Evolutionary conservation across 2,113 vertebrate genomes (phyloP), one percentile per base, ranked within the genome.

Genomic region (Brachypteracias leptosomus): DNA sequence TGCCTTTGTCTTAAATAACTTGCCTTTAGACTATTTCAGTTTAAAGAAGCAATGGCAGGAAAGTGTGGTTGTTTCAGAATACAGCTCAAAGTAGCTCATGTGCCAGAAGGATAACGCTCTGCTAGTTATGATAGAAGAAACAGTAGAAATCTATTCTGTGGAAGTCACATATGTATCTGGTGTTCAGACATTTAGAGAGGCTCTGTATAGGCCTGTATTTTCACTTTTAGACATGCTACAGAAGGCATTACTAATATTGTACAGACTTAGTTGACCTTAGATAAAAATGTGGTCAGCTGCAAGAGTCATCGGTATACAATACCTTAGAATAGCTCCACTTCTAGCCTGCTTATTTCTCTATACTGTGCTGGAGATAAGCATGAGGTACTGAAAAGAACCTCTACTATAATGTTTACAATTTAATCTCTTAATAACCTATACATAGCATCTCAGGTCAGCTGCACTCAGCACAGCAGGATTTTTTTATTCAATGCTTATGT

Each of bases 301-400:
- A 84, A 73, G 66, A 85, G 26, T 58, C 49, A 47, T 72, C 76
- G 70, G 28, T 58, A 15, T 88, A 21, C n/a, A 66, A 40, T 44
- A 42, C 55, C 58, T 94, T 85, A 94, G 88, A 96, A 91, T n/a
- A 93, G 51, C 63, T 83, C 66, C 24, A 47, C 9, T 89, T 92
- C 14, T 61, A 46, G 16, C 71, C n/a, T 89, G 26, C 36, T 22
- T 73, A 0, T 83, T 65, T 82, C 62, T 89, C 46, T 65, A 8
- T 24, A 22, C 12, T 59, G 42, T 89, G 33, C 66, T 94, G 28
- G n/a, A 68, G 83, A 62, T 54, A 25, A 57, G 35, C 17, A 35
- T 13, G 36, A 63, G 61, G 36, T 40, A 26, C 42, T 42, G 61
- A 47, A 62, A 57, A 82, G 47, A 82, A 19, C 5, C 33, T 75